These are phyloP conservation scores for Melikaiella ostensackeni DNA, from an alignment of 2,888 invertebrate genomes.

Conservation along the genomic window DNA sequence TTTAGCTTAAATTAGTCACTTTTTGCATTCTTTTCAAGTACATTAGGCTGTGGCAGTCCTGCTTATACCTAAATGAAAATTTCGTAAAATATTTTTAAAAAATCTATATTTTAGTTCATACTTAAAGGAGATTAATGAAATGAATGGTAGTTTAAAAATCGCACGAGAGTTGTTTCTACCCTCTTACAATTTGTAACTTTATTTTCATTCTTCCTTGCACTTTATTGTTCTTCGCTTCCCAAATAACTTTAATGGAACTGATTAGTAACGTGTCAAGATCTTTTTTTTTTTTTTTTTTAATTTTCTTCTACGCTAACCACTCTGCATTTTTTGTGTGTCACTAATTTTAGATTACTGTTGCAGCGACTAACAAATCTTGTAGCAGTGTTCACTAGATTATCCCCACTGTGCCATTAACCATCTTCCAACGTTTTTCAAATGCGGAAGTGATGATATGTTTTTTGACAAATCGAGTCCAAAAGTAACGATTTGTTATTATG, in stretches of 20 bases:
- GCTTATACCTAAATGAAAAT: not conserved
- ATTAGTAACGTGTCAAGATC: conserved; percentile 31
- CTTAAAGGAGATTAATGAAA: no score
- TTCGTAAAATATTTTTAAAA: no score
- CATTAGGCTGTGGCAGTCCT: no score
- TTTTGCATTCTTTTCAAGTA: no score
- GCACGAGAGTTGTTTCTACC: not conserved
- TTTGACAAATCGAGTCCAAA: not conserved
- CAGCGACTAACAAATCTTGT: conserved; percentile 42
- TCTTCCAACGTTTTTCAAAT: conserved; percentile 53
- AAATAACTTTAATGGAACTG: not conserved
- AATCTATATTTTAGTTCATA: no score
- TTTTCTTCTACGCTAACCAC: conserved; percentile 33
- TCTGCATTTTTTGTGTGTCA: conserved; percentile 12
- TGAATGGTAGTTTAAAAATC: not conserved
- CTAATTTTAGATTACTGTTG: conserved; percentile 6
- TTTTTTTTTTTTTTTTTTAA: conserved; percentile 65
- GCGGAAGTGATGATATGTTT: conserved; percentile 4
- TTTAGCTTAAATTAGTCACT: no score
- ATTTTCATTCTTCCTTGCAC: not conserved
- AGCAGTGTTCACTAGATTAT: conserved; percentile 44
- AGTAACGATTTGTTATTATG: not conserved
- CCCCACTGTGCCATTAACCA: conserved; percentile 66
- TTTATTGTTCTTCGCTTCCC: not conserved
- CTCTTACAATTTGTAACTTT: not conserved